Evolutionary conservation across 1,140 invertebrate species (phyloP), one percentile per base, ranked within the genome.

Genomic region (Apis cerana): DNA sequence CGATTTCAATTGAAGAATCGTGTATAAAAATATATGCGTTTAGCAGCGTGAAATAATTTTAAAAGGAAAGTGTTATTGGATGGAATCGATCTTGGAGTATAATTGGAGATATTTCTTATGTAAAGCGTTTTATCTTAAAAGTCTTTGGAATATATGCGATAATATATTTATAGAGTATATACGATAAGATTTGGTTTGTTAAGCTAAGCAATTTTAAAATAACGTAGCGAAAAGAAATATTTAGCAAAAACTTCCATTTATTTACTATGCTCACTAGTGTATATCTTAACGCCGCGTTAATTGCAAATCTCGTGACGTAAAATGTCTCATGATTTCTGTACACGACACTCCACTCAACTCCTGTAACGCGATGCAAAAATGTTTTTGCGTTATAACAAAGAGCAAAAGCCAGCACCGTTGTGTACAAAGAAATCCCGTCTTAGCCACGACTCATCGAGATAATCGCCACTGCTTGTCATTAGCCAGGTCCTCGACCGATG

Each of bases 401-500:
- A 52, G 52, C 23, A 33, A 48, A 59, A 54, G 17, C 33, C 68
- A 59, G 19, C 58, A 23, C 17, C 23, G 65, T 84, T 87, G 75
- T 84, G 78, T 84, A 86, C 69, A 79, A 85, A 84, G 86, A 84
- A 82, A 71, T 70, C 33, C 7, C 21, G 59, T 50, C 13, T 59
- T n/a, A 52, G 48, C 50, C 62, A 50, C 56, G 71, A 12, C 77
- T 77, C 71, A 76, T 83, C 75, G 43, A 77, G 81, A 82, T 82
- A 77, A 71, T 58, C 58, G 7, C 27, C 50, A 70, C 59, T 21
- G 33, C 58, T 70, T 70, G 59, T 75, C 80, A 76, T 87, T 86
- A 86, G 72, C 62, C 74, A 76, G 85, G 84, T 87, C 74, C 82
- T 81, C 78, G 59, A 86, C 54, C 61, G 75, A 80, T 77, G 86